These are phyloP conservation scores for Apomyelois bistriatella DNA, from an alignment of 2,888 invertebrate species.

Conservation along the genomic window DNA sequence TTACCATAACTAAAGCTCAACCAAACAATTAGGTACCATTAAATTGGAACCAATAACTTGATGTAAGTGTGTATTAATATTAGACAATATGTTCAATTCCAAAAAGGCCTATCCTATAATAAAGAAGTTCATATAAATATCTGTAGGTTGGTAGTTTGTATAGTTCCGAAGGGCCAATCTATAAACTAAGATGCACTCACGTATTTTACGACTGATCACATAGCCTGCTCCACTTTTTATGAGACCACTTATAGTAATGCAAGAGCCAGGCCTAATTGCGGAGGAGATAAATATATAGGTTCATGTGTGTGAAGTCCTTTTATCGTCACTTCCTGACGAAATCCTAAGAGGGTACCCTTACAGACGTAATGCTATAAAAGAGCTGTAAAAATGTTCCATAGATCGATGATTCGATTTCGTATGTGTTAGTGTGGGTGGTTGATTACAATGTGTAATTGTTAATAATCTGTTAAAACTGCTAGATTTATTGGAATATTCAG, in stretches of 20 bases:
- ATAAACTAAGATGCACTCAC: neutral
- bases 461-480: too few relatives aligned
- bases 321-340: conserved; percentile 19
- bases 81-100: too few relatives aligned
- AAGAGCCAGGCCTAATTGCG: conserved; percentile 38
- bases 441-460: too few relatives aligned
- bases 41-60: too few relatives aligned
- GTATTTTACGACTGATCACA: conserved; percentile 33
- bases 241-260: conserved; percentile 53
- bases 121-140: too few relatives aligned
- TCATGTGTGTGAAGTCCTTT: conserved; percentile 38
- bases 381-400: neutral
- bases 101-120: too few relatives aligned
- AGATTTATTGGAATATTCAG: too few relatives aligned
- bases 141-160: neutral
- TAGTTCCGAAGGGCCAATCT: neutral
- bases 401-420: neutral
- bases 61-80: too few relatives aligned
- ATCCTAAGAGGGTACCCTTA: conserved; percentile 8
- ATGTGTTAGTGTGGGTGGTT: too few relatives aligned
- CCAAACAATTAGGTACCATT: too few relatives aligned
- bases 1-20: too few relatives aligned
- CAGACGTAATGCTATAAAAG: neutral
- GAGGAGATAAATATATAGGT: conserved; percentile 39
- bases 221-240: conserved; percentile 42